These are phyloP conservation scores for Blastomussa wellsi DNA, from an alignment of 92 coral and sea anemone species.

Conservation along the genomic window DNA sequence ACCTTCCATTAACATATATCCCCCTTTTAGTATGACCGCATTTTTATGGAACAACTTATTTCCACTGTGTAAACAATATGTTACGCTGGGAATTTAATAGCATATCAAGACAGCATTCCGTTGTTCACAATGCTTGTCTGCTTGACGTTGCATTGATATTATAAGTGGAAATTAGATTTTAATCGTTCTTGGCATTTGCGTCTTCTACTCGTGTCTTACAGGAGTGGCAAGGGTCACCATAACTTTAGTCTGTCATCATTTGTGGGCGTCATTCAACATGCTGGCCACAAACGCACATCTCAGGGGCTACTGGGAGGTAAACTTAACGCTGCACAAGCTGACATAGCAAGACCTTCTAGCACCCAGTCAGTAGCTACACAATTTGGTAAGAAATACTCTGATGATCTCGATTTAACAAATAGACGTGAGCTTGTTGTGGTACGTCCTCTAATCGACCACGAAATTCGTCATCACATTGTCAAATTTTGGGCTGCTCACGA, in stretches of 20 bases:
- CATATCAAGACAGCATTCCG: neutral
- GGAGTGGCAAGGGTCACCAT: slow-evolving; percentile 59
- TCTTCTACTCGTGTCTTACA: neutral
- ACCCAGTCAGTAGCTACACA: slow-evolving; percentile 73
- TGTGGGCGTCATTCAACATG: slow-evolving; percentile 73
- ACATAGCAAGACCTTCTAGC: slow-evolving; percentile 75
- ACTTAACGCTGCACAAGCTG: slow-evolving; percentile 60
- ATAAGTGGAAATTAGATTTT: neutral
- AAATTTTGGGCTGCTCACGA: too few relatives aligned
- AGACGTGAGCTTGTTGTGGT: too few relatives aligned
- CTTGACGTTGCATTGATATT: neutral
- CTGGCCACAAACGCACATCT: slow-evolving; percentile 72
- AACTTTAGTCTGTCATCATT: slow-evolving; percentile 92
- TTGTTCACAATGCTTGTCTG: neutral
- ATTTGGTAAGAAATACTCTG: slow-evolving; percentile 38
- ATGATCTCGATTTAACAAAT: too few relatives aligned
- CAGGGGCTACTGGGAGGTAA: slow-evolving; percentile 77
- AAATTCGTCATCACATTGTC: too few relatives aligned
- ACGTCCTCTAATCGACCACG: too few relatives aligned
- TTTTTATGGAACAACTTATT: neutral
- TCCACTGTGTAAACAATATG: neutral
- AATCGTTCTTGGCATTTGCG: neutral
- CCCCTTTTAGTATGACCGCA: too few relatives aligned
- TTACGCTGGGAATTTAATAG: neutral
- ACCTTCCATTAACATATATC: too few relatives aligned